phyloP scores from a whole-genome alignment of 2,113 vertebrate species.

The Microtus montanus region DNA sequence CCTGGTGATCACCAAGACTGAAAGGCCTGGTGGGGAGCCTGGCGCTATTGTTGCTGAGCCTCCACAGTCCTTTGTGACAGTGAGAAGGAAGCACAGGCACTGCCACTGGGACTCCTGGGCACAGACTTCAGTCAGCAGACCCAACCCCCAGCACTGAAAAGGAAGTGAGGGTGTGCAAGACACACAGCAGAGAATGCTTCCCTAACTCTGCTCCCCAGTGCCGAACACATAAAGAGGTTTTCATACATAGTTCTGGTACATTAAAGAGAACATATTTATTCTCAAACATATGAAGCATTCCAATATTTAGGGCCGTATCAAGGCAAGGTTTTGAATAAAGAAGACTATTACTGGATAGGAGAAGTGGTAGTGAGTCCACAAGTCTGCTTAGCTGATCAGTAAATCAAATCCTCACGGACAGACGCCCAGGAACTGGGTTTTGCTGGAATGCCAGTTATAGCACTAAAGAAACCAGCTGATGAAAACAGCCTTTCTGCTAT shows the following conservation, averaged over 20 bases:
- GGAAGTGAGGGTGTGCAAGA: neutral
- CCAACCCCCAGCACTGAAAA: neutral
- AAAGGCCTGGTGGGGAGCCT: neutral
- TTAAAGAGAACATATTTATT: neutral
- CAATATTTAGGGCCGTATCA: neutral
- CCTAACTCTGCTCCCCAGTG: too few species aligned
- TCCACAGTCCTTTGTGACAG: neutral
- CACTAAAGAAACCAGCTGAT: too few species aligned
- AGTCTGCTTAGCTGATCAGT: neutral
- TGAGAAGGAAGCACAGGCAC: neutral
- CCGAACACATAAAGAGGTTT: too few species aligned
- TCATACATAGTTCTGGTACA: neutral
- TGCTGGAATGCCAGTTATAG: too few species aligned
- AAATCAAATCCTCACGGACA: neutral
- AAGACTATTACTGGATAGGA: neutral
- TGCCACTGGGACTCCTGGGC: accelerated
- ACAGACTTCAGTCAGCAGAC: neutral
- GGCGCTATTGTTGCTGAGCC: neutral
- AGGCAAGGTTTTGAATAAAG: neutral
- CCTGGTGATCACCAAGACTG: neutral
- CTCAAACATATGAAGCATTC: neutral
- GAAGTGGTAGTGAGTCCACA: neutral
- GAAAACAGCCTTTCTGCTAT: neutral
- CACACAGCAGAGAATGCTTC: accelerated
- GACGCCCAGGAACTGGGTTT: neutral